Percentiles rank a stretch among this genome's conserved stretches.
Conservation (phyloP, 2,797 vertebrate genomes). For the Acipenser ruthenus region DNA sequence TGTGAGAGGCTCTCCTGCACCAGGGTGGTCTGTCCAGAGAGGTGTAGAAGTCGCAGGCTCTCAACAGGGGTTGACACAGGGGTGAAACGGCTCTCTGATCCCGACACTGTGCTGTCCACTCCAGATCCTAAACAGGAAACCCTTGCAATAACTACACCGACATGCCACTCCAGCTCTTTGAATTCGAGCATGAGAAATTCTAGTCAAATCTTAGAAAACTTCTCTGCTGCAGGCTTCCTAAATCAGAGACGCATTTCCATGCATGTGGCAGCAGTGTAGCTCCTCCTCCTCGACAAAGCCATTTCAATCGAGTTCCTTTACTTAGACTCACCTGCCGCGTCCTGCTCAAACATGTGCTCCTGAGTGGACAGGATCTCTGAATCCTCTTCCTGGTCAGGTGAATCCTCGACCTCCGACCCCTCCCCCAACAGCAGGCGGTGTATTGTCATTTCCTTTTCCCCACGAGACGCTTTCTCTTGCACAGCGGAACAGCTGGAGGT, state of each 20-base stretch:
- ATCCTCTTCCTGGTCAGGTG: constrained; percentile 37
- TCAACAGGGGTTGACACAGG: constrained; percentile 63
- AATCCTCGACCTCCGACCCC: constrained; percentile 34
- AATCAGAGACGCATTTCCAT: too few relatives aligned
- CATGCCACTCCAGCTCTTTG: too few relatives aligned
- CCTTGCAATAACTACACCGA: too few relatives aligned
- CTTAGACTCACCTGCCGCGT: constrained; percentile 42
- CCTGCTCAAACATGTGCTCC: constrained; percentile 79
- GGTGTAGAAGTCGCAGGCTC: constrained; percentile 73
- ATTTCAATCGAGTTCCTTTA: too few relatives aligned
- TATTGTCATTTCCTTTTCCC: constrained; percentile 36
- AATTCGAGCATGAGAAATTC: too few relatives aligned
- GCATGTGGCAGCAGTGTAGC: too few relatives aligned
- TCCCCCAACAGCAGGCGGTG: constrained; percentile 53
- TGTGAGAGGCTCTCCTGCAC: constrained; percentile 66
- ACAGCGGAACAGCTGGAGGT: constrained; percentile 55
- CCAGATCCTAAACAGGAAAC: constrained; percentile 40
- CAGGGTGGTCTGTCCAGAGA: constrained; percentile 76
- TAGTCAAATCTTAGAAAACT: too few relatives aligned
- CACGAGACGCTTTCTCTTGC: constrained; percentile 17
- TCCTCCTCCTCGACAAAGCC: too few relatives aligned
- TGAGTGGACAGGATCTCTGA: constrained; percentile 70
- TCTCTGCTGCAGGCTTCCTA: too few relatives aligned
- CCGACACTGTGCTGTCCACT: constrained; percentile 59
- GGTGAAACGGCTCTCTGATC: constrained; percentile 40